Base-by-base conservation (phyloP, 2,113 vertebrate genomes). In the Osmerus eperlanus region DNA sequence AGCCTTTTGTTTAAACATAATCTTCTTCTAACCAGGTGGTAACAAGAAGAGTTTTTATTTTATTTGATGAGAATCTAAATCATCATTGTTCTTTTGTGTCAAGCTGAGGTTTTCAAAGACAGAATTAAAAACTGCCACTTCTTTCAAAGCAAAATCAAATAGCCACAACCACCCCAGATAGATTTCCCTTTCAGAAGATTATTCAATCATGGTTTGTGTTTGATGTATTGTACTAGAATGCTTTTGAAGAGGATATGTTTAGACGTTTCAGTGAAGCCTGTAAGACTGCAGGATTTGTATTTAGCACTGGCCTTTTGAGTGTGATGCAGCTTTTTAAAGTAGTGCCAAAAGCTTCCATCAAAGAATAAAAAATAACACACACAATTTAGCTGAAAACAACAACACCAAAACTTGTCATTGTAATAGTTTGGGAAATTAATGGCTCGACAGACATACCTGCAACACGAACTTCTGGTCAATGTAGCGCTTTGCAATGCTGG, bases 401-500 rank as follows among this genome's bases (percentile, higher is more conserved):
- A 28, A 47, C 2, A 15, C 18, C 72, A 90, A 84, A 47, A 47
- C 41, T 28, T 28, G 25, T 28, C 25, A 28, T 28, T 28, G 25
- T 28, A 28, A 28, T 28, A 28, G 25, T 28, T 28, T 28, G 25
- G 25, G 25, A 28, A 28, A 28, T 28, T 28, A 28, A 28, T 3
- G 25, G 25, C 25, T 28, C 25, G 25, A 28, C 25, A 28, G 25
- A 28, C 25, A 28, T 85, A 99, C 97, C 96, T 99, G 97, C 64
- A 98, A 92, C 69, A 99, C 97, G 92, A 99, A 99, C 69, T 94
- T 99, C 92, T 99, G 97, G 90, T 99, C 97, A 79, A 99, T 97
- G 81, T 92, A 91, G 79, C 96, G 86, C 81, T 99, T 99, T 12
- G 97, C 97, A 81, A 98, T 95, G 86, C 94, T 98, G 68, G 96